These are phyloP conservation scores for Drosophila pseudotalamancana DNA, from an alignment of 2,888 invertebrate genomes.

Conservation along the genomic window DNA sequence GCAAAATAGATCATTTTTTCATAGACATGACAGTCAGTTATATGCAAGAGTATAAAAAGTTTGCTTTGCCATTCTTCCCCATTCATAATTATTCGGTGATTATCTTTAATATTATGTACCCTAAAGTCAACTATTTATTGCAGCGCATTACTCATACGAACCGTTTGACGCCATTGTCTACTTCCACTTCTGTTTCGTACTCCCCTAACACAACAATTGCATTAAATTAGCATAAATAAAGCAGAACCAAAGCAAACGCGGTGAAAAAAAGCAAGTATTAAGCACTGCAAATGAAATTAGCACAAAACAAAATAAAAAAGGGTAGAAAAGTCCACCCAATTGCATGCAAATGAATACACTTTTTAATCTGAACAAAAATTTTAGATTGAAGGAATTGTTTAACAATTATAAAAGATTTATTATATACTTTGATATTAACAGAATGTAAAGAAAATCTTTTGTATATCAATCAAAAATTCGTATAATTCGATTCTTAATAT, in stretches of 20 bases:
- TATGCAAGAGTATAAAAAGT: neutral
- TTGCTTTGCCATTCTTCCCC: neutral
- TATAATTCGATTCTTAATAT: too few species aligned
- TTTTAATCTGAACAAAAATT: neutral
- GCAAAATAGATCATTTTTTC: neutral
- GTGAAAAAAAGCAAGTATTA: conserved; percentile 40
- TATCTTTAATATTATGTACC: conserved; percentile 30
- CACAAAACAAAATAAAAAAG: conserved; percentile 6
- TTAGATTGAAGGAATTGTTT: neutral
- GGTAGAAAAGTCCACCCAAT: too few species aligned
- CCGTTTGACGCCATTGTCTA: conserved; percentile 8
- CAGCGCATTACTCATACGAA: conserved; percentile 31
- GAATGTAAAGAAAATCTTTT: too few species aligned
- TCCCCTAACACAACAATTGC: conserved; percentile 49
- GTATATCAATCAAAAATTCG: too few species aligned
- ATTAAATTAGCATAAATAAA: conserved; percentile 65
- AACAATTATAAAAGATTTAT: too few species aligned
- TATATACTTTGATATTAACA: too few species aligned
- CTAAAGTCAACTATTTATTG: conserved; percentile 7
- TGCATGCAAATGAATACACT: neutral
- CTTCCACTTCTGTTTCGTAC: conserved; percentile 4
- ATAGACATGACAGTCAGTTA: too few species aligned
- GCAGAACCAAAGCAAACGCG: conserved; percentile 18
- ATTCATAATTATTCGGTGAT: conserved; percentile 15
- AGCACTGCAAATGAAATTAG: conserved; percentile 50